These are phyloP conservation scores for Anableps anableps DNA, from an alignment of 2,797 vertebrate species.

Conservation along the genomic window DNA sequence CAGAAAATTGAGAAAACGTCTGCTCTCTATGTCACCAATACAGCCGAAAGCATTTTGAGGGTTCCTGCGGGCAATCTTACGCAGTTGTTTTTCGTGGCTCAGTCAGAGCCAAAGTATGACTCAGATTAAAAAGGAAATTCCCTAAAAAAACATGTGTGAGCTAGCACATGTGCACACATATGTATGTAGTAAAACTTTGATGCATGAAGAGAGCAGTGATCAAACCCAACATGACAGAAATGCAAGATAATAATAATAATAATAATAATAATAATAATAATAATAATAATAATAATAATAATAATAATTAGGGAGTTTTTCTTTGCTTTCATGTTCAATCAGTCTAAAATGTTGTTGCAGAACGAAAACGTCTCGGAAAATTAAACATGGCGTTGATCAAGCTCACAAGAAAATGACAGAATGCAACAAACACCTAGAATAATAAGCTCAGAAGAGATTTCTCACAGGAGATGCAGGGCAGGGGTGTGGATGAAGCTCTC, in stretches of 20 bases:
- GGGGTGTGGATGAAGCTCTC: conserved; percentile 98
- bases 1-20: background rate
- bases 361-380: conserved; percentile 30
- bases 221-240: background rate
- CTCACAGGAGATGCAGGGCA: conserved; percentile 99
- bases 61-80: conserved; percentile 27
- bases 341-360: background rate
- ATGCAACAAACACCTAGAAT: conserved; percentile 52
- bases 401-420: conserved; percentile 47
- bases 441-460: conserved; percentile 57
- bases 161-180: conserved; percentile 9
- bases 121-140: conserved; percentile 52
- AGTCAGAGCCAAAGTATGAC: conserved; percentile 27
- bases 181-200: background rate
- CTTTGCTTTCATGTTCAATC: background rate
- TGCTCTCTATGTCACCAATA: background rate
- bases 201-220: background rate
- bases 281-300: too few species aligned
- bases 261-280: too few species aligned
- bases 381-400: conserved; percentile 70
- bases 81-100: conserved; percentile 37
- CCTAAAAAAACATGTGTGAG: conserved; percentile 26
- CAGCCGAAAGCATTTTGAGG: conserved; percentile 7
- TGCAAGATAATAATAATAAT: background rate
- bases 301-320: background rate